These are phyloP conservation scores for Macquaria australasica DNA, from an alignment of 2,113 vertebrate species.

Conservation along the genomic window DNA sequence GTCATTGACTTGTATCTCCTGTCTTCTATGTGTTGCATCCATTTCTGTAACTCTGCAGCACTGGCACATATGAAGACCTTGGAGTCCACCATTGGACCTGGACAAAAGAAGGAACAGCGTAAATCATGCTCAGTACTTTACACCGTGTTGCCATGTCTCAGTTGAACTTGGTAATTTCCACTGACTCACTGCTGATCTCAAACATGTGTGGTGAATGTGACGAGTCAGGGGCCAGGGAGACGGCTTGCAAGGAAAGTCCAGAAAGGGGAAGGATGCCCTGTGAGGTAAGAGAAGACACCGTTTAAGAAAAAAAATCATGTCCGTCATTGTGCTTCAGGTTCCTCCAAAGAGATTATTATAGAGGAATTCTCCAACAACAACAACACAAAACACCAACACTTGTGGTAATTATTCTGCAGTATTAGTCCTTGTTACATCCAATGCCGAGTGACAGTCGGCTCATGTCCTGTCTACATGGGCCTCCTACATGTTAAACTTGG, in stretches of 20 bases:
- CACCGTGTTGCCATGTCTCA: background rate
- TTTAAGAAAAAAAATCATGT: background rate
- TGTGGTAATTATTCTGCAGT: no score
- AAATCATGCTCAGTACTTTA: conserved; percentile 2
- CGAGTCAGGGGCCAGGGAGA: conserved; percentile 55
- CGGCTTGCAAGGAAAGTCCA: conserved; percentile 77
- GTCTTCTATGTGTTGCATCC: conserved; percentile 82
- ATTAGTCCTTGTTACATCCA: no score
- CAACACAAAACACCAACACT: no score
- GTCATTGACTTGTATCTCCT: conserved; percentile 77
- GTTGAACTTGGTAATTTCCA: conserved; percentile 12
- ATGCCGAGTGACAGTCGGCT: no score
- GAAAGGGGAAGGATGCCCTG: conserved; percentile 89
- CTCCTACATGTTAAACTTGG: background rate
- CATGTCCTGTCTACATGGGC: background rate
- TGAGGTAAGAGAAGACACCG: background rate
- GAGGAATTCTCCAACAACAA: no score
- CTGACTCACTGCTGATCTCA: conserved; percentile 86
- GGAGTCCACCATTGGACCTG: conserved; percentile 87
- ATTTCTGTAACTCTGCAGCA: conserved; percentile 75
- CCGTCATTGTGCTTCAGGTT: background rate
- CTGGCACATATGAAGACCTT: conserved; percentile 83
- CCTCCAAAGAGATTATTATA: background rate
- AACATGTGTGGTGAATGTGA: conserved; percentile 77
- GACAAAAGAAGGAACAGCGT: conserved; percentile 9